Conservation (phyloP, 2,113 vertebrate species). For the Syngnathus typhle region DNA sequence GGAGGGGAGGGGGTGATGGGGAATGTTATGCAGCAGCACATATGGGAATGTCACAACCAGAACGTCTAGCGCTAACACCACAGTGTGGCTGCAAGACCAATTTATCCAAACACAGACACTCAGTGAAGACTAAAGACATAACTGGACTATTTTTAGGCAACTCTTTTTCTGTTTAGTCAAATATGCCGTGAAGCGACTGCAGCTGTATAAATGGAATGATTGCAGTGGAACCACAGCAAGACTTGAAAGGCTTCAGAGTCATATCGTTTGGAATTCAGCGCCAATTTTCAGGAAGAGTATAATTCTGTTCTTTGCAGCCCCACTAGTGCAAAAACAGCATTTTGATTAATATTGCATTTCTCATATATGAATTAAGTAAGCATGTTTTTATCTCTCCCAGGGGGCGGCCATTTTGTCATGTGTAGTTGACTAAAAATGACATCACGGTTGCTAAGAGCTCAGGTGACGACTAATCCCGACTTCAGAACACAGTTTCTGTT, state of each 20-base stretch:
- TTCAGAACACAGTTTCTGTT: no score
- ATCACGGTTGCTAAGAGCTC: no score
- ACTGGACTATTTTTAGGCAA: not conserved
- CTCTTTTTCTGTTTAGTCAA: constrained; percentile 1
- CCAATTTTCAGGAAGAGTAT: not conserved
- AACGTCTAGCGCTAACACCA: constrained; percentile 17
- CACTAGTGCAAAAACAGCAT: no score
- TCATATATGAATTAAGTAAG: no score
- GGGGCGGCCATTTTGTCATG: no score
- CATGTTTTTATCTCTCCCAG: no score
- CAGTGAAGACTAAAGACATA: constrained; percentile 1
- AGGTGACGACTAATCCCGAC: no score
- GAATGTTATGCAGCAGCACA: constrained; percentile 31
- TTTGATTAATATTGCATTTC: no score
- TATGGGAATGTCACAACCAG: constrained; percentile 56
- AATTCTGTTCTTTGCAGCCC: not conserved
- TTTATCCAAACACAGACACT: constrained; percentile 15
- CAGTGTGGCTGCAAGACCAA: constrained; percentile 2
- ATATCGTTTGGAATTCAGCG: not conserved
- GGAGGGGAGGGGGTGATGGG: constrained; percentile 25
- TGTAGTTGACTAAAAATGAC: no score
- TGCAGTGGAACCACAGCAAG: not conserved
- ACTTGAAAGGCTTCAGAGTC: not conserved
- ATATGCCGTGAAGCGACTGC: not conserved
- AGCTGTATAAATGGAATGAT: not conserved